Conservation (phyloP, 2,797 vertebrate species). For the Dallia pectoralis region DNA sequence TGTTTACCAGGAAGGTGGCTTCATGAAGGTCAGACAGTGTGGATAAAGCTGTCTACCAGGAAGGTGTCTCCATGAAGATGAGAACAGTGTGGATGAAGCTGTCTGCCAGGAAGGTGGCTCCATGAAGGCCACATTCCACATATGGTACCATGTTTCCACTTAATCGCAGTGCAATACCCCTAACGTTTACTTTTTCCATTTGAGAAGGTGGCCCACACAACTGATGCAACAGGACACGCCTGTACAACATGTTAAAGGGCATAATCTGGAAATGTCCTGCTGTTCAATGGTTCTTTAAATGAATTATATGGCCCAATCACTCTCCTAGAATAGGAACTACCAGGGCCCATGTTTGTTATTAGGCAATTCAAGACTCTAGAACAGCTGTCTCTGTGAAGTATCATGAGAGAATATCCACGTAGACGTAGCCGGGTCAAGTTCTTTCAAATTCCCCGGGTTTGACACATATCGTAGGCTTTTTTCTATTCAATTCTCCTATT, state of each 20-base stretch:
- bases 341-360: not conserved
- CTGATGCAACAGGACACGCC: not conserved
- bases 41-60: not conserved
- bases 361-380: not conserved
- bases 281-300: not conserved
- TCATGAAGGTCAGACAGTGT: not conserved
- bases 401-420: too few species aligned
- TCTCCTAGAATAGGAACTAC: not conserved
- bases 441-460: too few species aligned
- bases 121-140: not conserved
- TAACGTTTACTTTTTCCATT: not conserved
- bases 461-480: too few species aligned
- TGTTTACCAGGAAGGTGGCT: not conserved
- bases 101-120: not conserved
- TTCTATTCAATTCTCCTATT: too few species aligned
- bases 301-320: not conserved
- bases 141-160: not conserved
- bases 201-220: not conserved
- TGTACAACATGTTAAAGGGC: not conserved
- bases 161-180: not conserved
- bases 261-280: not conserved
- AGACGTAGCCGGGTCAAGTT: too few species aligned
- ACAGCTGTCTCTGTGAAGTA: not conserved
- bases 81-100: not conserved
- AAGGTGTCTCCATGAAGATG: not conserved